These are phyloP conservation scores for Gymnopithys bicolor DNA, from an alignment of 2,797 vertebrate species.

Conservation along the genomic window DNA sequence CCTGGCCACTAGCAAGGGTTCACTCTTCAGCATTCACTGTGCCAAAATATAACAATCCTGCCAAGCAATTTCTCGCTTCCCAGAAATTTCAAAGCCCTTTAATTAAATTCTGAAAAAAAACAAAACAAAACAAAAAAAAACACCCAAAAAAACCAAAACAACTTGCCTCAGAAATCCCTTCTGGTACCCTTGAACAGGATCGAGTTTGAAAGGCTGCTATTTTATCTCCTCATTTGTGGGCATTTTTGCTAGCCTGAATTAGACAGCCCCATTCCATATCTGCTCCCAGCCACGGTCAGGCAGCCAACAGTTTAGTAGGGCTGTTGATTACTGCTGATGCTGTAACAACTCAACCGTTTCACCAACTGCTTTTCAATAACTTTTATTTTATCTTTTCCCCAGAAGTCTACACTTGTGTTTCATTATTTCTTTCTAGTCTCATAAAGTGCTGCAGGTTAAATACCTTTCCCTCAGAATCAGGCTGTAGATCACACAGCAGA, in stretches of 20 bases:
- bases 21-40: fast-evolving
- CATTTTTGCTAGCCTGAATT: neutral
- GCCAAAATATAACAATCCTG: neutral
- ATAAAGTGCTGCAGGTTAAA: neutral
- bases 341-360: neutral
- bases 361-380: neutral
- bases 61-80: neutral
- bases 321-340: neutral
- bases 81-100: neutral
- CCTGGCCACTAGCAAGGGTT: neutral
- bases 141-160: neutral
- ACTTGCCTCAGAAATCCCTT: neutral
- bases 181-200: neutral
- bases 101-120: neutral
- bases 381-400: neutral
- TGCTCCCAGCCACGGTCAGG: neutral
- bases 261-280: neutral
- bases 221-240: neutral
- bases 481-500: neutral
- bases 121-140: no score
- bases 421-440: neutral
- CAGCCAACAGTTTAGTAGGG: neutral
- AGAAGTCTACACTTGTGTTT: neutral
- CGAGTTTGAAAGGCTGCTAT: neutral
- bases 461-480: neutral